Evolutionary conservation across 1,140 invertebrate genomes (phyloP).

Genomic region (Drosophila teissieri): DNA sequence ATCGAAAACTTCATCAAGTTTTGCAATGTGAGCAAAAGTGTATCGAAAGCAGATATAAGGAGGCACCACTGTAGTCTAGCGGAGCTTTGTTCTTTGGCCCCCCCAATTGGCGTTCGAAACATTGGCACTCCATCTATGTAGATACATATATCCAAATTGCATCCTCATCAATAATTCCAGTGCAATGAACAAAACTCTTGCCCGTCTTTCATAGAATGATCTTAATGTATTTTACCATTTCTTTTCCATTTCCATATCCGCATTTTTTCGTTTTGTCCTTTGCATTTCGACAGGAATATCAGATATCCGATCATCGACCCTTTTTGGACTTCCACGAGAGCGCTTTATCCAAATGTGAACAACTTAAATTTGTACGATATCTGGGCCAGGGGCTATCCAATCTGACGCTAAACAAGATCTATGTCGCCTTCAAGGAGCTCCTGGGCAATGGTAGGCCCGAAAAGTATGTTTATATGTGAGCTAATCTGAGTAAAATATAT

Average conservation of each 20-base stretch:
- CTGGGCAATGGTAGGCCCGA: conserved; percentile 70
- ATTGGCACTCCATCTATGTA: conserved; percentile 55
- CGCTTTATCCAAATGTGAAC: conserved; percentile 84
- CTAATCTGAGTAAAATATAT: too few relatives aligned
- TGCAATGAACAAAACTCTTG: conserved; percentile 76
- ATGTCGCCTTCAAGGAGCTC: conserved; percentile 80
- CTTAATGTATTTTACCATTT: conserved; percentile 10
- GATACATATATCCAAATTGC: conserved; percentile 53
- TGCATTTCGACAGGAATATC: conserved; percentile 73
- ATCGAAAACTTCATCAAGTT: conserved; percentile 85
- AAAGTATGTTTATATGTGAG: conserved; percentile 55
- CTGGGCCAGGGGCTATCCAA: conserved; percentile 84
- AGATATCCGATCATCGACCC: conserved; percentile 85
- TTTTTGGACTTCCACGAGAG: conserved; percentile 85
- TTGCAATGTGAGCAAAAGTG: conserved; percentile 84
- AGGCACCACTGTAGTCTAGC: conserved; percentile 42
- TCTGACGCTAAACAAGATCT: conserved; percentile 84
- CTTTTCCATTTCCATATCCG: conserved; percentile 16
- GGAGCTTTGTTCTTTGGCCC: conserved; percentile 72
- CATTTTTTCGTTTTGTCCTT: conserved; percentile 4
- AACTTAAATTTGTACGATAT: conserved; percentile 85
- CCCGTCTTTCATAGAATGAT: conserved; percentile 10
- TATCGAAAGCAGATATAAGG: conserved; percentile 41
- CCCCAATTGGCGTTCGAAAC: conserved; percentile 39
- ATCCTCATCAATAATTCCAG: conserved; percentile 51